Percentiles rank a stretch among this genome's conserved stretches.
These are phyloP conservation scores for Pseudomyrmex flavicornis DNA, from an alignment of 1,140 invertebrate species.

Conservation along the genomic window DNA sequence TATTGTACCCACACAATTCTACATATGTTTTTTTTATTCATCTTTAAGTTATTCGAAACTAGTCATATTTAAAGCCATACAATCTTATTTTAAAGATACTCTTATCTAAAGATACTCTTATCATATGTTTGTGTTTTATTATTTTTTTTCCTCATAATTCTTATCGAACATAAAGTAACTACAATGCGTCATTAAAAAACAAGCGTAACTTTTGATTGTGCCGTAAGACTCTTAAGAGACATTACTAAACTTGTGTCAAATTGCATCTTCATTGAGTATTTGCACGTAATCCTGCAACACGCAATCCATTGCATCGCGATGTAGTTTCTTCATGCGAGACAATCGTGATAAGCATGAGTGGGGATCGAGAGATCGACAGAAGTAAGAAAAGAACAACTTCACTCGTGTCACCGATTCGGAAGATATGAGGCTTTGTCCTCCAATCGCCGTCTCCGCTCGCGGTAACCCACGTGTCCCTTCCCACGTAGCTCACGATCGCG, in stretches of 20 bases:
- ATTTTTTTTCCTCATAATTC: slow-evolving; percentile 13
- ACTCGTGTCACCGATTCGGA: slow-evolving; percentile 20
- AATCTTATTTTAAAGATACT: not conserved
- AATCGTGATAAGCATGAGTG: slow-evolving; percentile 14
- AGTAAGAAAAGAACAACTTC: slow-evolving; percentile 28
- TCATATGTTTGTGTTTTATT: too few species aligned
- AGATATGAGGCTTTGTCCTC: slow-evolving; percentile 47
- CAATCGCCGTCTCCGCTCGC: slow-evolving; percentile 35
- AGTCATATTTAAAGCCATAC: too few species aligned
- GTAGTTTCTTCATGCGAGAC: slow-evolving; percentile 15
- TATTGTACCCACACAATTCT: not conserved
- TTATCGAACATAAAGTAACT: not conserved
- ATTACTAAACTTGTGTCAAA: slow-evolving; percentile 20
- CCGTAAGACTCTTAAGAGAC: slow-evolving; percentile 11
- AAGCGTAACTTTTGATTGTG: slow-evolving; percentile 9
- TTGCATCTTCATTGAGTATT: slow-evolving; percentile 34
- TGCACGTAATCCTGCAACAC: slow-evolving; percentile 13
- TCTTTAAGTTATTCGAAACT: not conserved
- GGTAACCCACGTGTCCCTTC: slow-evolving; percentile 59
- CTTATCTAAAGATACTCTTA: not conserved
- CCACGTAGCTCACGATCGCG: slow-evolving; percentile 46
- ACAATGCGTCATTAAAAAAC: not conserved
- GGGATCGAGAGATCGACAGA: not conserved
- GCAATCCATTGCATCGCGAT: slow-evolving; percentile 18
- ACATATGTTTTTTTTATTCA: not conserved